These are phyloP conservation scores for Brevipalpus yothersi DNA, from an alignment of 1,140 invertebrate genomes.

Conservation along the genomic window DNA sequence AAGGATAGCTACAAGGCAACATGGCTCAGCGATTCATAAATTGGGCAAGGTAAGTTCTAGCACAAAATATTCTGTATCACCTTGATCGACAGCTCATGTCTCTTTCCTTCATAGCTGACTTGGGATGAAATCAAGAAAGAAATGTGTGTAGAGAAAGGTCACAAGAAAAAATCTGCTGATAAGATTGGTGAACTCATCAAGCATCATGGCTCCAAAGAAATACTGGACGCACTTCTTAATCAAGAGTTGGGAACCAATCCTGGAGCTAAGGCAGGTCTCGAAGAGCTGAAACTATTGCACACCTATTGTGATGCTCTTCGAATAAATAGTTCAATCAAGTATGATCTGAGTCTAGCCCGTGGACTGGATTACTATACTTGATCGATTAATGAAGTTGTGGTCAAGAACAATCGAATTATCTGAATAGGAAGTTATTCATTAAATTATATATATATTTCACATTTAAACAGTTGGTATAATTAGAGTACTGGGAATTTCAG, in stretches of 20 bases:
- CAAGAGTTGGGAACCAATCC: constrained; percentile 38
- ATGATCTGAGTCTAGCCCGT: constrained; percentile 87
- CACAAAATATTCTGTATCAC: too few species aligned
- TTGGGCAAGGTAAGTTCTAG: too few species aligned
- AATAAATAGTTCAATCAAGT: constrained; percentile 20
- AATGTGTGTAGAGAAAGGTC: constrained; percentile 80
- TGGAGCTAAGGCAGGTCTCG: constrained; percentile 26
- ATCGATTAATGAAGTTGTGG: constrained; percentile 86
- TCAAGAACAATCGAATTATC: constrained; percentile 29
- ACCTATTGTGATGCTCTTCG: constrained; percentile 45
- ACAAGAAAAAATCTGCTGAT: constrained; percentile 51
- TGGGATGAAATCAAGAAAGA: constrained; percentile 87
- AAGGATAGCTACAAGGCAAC: too few species aligned
- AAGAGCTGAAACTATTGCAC: constrained; percentile 57
- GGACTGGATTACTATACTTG: constrained; percentile 99
- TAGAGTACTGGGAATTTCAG: constrained; percentile 90
- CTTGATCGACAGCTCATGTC: too few species aligned
- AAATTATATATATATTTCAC: too few species aligned
- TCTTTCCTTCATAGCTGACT: constrained; percentile 30
- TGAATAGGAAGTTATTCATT: too few species aligned
- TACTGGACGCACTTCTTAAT: constrained; percentile 44
- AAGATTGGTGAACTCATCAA: constrained; percentile 74
- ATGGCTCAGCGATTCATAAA: too few species aligned
- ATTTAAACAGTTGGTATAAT: constrained; percentile 70
- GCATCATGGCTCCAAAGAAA: constrained; percentile 40